Evolutionary conservation across 2,113 vertebrate species (phyloP).

Genomic region (Toxostoma redivivum): DNA sequence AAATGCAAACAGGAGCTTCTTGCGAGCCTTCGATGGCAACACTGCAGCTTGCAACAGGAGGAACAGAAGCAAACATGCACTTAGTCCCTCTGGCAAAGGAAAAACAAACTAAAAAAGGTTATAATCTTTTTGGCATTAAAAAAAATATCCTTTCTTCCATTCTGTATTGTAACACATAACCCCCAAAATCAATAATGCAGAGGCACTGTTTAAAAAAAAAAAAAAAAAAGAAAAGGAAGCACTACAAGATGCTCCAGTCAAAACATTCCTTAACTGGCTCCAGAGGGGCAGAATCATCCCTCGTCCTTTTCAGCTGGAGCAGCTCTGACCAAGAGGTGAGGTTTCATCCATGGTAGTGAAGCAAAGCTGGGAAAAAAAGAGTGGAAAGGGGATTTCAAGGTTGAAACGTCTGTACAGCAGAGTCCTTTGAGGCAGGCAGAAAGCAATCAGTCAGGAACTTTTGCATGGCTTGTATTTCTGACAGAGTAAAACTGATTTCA

Average conservation of each 20-base stretch:
- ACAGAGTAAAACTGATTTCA: neutral
- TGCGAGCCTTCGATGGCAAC: neutral
- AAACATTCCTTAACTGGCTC: conserved; percentile 46
- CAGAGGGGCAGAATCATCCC: conserved; percentile 21
- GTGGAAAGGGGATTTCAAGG: conserved; percentile 11
- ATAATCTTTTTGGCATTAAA: conserved; percentile 9
- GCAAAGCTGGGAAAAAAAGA: neutral
- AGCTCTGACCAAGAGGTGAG: conserved; percentile 17
- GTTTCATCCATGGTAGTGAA: neutral
- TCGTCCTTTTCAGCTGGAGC: neutral
- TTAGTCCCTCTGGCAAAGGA: neutral
- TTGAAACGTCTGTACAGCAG: neutral
- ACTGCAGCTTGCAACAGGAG: neutral
- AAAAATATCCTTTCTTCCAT: neutral
- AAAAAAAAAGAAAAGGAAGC: neutral
- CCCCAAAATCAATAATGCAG: conserved; percentile 35
- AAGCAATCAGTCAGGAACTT: conserved; percentile 13
- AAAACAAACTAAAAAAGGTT: neutral
- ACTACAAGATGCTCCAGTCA: neutral
- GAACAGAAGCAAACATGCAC: neutral
- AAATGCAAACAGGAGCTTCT: neutral
- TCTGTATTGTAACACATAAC: neutral
- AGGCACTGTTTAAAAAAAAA: neutral
- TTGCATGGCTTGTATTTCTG: neutral
- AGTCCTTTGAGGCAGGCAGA: neutral